Conservation (phyloP, 1,140 invertebrate species). For the Conopomorpha cramerella region DNA sequence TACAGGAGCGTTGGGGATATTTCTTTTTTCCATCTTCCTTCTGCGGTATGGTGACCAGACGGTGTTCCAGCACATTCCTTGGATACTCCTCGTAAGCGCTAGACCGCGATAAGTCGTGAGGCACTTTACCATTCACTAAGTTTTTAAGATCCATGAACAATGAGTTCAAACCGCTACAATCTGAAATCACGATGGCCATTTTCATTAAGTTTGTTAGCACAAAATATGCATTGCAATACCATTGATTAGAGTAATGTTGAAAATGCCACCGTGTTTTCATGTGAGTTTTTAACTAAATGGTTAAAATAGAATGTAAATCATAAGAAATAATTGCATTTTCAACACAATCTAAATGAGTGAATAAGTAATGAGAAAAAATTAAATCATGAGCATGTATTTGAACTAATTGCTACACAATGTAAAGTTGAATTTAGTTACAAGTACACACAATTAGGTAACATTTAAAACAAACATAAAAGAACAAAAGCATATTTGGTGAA, state of each 20-base stretch:
- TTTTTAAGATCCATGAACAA: slow-evolving; percentile 52
- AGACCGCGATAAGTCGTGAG: slow-evolving; percentile 24
- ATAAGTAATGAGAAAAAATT: slow-evolving; percentile 6
- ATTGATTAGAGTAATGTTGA: slow-evolving; percentile 55
- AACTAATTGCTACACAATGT: too few relatives aligned
- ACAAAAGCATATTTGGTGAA: too few relatives aligned
- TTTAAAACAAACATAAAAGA: slow-evolving; percentile 2
- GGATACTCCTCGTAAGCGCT: slow-evolving; percentile 27
- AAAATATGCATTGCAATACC: slow-evolving; percentile 10
- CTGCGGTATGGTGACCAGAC: slow-evolving; percentile 52
- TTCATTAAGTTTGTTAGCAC: slow-evolving; percentile 28
- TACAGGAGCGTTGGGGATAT: slow-evolving; percentile 54
- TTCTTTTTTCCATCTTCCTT: slow-evolving; percentile 61
- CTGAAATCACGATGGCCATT: slow-evolving; percentile 59
- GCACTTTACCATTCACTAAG: slow-evolving; percentile 48
- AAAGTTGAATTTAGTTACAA: too few relatives aligned
- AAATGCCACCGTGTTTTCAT: slow-evolving; percentile 60
- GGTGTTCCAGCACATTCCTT: slow-evolving; percentile 32
- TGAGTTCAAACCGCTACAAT: slow-evolving; percentile 43
- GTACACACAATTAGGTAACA: too few relatives aligned
- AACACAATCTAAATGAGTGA: slow-evolving; percentile 37
- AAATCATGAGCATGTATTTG: slow-evolving; percentile 28
- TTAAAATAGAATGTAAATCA: slow-evolving; percentile 24
- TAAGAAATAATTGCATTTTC: slow-evolving; percentile 56
- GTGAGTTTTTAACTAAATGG: too few relatives aligned